Base-by-base conservation (phyloP, 2,113 vertebrate species). In the Muntiacus reevesi region DNA sequence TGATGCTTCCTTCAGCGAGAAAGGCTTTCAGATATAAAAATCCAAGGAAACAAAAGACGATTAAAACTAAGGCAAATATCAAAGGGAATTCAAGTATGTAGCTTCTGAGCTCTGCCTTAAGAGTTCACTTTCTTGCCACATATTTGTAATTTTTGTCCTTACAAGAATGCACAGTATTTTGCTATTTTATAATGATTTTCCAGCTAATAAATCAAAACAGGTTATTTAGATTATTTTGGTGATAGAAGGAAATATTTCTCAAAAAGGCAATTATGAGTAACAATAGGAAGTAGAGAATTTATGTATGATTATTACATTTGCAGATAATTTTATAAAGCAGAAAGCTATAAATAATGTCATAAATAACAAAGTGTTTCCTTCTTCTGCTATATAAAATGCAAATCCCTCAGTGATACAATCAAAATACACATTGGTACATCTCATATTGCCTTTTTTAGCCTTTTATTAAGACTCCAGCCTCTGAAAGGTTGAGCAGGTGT, bases 281-380 rank as follows among this genome's bases (percentile, higher is more conserved):
- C 45, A 45, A 40, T 27, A 93, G 23, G 23, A 94, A 93, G 47
- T 16, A 64, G 12, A 93, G 40, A 2, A 55, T 91, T 86, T 91
- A 45, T n/a, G 45, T 74, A 21, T 43, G 36, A 96, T 85, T 85
- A 91, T 84, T 95, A 27, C 30, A 89, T 79, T 95, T 86, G 71
- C 50, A 96, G 64, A 89, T 87, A 86, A 96, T 82, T 96, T 74
- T 57, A 78, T 89, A 81, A 84, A 95, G 14, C 82, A 94, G 67
- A 87, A 94, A 91, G 78, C 28, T 64, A 21, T 94, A 89, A 93
- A 92, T 83, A 95, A 91, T 86, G 2, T 88, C 84, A 97, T 91
- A 92, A 96, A 64, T 89, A 84, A 94, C 36, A 93, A 62, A 92
- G 59, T 60, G 87, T 93, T 96, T 97, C 89, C 96, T 91, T 79